Percentiles rank a stretch among this genome's conserved stretches.
These are phyloP conservation scores for Polymixis lichenea DNA, from an alignment of 2,888 invertebrate genomes.

Conservation along the genomic window DNA sequence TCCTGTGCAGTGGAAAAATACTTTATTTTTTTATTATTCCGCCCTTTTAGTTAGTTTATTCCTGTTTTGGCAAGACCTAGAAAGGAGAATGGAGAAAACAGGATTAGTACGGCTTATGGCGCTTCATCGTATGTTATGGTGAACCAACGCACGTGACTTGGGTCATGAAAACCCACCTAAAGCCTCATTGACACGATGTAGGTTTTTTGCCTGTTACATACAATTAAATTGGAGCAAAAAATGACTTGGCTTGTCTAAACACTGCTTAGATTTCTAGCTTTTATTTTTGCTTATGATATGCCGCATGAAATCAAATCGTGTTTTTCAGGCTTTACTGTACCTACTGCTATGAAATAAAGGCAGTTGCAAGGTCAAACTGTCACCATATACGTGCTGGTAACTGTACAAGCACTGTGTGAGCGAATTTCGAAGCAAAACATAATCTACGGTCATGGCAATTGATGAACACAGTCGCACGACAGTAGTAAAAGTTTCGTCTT, in stretches of 20 bases:
- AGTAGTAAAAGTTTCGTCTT: background rate
- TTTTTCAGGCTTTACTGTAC: background rate
- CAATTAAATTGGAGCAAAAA: background rate
- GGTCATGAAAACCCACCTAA: background rate
- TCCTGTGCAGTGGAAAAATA: conserved; percentile 89
- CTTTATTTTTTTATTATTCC: conserved; percentile 52
- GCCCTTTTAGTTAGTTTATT: conserved; percentile 45
- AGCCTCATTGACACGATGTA: background rate
- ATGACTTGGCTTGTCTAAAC: too few relatives aligned
- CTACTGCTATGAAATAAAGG: conserved; percentile 1
- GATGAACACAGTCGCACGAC: background rate
- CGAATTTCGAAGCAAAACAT: background rate
- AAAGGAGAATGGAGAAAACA: conserved; percentile 17
- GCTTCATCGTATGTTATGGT: conserved; percentile 24
- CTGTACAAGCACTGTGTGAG: background rate
- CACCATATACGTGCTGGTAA: background rate
- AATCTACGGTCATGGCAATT: background rate
- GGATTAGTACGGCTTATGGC: conserved; percentile 15
- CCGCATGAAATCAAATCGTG: background rate
- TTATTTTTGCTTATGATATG: background rate
- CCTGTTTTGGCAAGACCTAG: conserved; percentile 53
- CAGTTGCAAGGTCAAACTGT: background rate
- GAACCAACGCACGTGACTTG: background rate
- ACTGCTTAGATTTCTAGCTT: background rate
- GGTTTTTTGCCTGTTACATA: background rate